phyloP scores from a whole-genome alignment of 2,888 invertebrate genomes.

The Agrotis exclamationis region DNA sequence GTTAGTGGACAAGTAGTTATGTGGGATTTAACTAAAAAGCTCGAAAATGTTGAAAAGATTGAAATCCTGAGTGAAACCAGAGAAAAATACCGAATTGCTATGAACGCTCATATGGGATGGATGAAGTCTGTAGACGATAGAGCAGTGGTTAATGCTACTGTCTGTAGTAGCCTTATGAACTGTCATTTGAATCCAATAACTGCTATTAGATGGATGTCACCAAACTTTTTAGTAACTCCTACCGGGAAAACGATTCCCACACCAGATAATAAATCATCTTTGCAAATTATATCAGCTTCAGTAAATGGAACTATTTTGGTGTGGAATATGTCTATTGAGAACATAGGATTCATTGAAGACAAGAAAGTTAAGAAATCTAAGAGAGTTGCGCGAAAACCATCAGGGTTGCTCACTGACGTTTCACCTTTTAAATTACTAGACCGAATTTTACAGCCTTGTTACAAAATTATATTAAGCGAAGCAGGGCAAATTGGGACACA shows the following conservation, averaged over 20 bases:
- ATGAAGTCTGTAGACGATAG: conserved; percentile 92
- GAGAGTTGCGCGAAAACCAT: conserved; percentile 89
- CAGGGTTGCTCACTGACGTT: conserved; percentile 90
- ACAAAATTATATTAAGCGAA: conserved; percentile 88
- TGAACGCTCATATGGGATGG: conserved; percentile 93
- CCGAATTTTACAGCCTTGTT: conserved; percentile 92
- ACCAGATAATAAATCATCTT: conserved; percentile 78
- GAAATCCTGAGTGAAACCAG: conserved; percentile 92
- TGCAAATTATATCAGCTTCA: conserved; percentile 93
- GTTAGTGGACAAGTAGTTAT: conserved; percentile 93
- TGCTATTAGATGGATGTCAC: conserved; percentile 93
- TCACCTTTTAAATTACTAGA: conserved; percentile 92
- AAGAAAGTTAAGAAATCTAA: conserved; percentile 85
- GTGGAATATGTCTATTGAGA: conserved; percentile 93
- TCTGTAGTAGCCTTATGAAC: conserved; percentile 91
- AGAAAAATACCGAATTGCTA: conserved; percentile 91
- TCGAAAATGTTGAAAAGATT: conserved; percentile 92
- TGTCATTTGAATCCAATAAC: conserved; percentile 93
- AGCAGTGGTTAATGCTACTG: conserved; percentile 91
- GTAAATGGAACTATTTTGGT: conserved; percentile 93
- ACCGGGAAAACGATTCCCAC: conserved; percentile 90
- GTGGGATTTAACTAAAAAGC: conserved; percentile 93
- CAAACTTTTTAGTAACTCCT: conserved; percentile 90
- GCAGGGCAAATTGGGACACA: conserved; percentile 83
- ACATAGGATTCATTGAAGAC: conserved; percentile 76